Conservation (phyloP, 2,113 vertebrate genomes). For the Haemorhous mexicanus region DNA sequence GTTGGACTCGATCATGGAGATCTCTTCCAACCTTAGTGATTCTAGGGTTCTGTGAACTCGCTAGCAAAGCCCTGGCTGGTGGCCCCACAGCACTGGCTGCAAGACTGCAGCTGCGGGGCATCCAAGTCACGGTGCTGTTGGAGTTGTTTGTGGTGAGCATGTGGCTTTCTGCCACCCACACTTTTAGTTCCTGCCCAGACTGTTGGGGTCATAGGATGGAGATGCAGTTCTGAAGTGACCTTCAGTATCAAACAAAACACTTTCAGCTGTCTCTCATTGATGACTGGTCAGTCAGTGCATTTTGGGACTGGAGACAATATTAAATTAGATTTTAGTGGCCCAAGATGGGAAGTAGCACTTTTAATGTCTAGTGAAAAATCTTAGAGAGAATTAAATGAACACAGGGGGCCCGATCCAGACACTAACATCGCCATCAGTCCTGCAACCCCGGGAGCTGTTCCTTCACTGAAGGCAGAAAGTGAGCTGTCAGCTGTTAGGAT, state of each 20-base stretch:
- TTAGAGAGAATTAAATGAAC: neutral
- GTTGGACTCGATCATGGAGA: neutral
- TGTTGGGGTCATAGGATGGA: neutral
- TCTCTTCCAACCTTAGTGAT: neutral
- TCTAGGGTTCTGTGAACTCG: rapidly evolving
- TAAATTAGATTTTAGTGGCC: neutral
- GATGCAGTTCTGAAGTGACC: neutral
- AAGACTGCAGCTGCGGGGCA: rapidly evolving
- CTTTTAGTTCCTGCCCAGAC: neutral
- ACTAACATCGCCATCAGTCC: rapidly evolving
- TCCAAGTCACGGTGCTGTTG: rapidly evolving
- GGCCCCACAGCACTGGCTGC: rapidly evolving
- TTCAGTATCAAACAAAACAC: neutral
- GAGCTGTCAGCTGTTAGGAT: neutral
- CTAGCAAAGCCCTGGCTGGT: neutral
- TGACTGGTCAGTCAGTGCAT: neutral
- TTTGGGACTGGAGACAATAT: neutral
- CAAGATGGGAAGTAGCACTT: neutral
- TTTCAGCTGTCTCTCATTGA: neutral
- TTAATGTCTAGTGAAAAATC: neutral
- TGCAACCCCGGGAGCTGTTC: neutral
- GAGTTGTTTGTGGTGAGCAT: rapidly evolving
- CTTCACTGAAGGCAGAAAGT: neutral
- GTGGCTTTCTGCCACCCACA: neutral
- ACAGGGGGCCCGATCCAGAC: neutral